These are phyloP conservation scores for Euzophera pinguis DNA, from an alignment of 2,888 invertebrate genomes.

Conservation along the genomic window DNA sequence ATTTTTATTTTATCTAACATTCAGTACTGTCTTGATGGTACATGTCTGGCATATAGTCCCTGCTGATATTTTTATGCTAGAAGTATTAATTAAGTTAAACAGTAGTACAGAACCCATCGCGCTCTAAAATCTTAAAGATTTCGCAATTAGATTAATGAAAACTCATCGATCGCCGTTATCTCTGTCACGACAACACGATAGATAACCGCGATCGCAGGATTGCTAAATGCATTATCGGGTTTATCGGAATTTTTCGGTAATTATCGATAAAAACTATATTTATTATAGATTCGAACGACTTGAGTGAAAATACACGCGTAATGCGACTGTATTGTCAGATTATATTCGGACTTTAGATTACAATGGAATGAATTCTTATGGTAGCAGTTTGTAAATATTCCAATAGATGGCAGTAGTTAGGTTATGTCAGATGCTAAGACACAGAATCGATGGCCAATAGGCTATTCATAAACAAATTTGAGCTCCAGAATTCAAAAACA, in stretches of 20 bases:
- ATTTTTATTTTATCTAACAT: too few species aligned
- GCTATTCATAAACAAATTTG: too few species aligned
- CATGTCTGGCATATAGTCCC: too few species aligned
- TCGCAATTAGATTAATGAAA: constrained; percentile 19
- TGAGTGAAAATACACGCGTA: constrained; percentile 30
- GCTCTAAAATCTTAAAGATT: not conserved
- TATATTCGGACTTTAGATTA: constrained; percentile 30
- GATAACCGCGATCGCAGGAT: constrained; percentile 13
- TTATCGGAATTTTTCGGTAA: constrained; percentile 22
- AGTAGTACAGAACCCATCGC: not conserved
- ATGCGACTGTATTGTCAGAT: constrained; percentile 37
- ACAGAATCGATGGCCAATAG: too few species aligned
- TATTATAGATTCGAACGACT: constrained; percentile 17
- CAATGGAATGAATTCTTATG: constrained; percentile 1
- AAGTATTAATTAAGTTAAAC: too few species aligned
- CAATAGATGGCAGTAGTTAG: too few species aligned
- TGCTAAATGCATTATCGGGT: constrained; percentile 8
- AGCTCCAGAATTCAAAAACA: too few species aligned
- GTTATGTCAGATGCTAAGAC: too few species aligned
- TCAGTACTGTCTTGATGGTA: too few species aligned
- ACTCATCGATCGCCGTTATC: constrained; percentile 38
- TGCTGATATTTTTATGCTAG: too few species aligned
- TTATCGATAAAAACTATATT: constrained; percentile 22
- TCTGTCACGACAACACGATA: constrained; percentile 17
- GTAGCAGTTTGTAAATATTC: too few species aligned